Evolutionary conservation across 2,113 vertebrate genomes (phyloP), one percentile per base, ranked within the genome.

Genomic region (Heloderma charlesbogerti): DNA sequence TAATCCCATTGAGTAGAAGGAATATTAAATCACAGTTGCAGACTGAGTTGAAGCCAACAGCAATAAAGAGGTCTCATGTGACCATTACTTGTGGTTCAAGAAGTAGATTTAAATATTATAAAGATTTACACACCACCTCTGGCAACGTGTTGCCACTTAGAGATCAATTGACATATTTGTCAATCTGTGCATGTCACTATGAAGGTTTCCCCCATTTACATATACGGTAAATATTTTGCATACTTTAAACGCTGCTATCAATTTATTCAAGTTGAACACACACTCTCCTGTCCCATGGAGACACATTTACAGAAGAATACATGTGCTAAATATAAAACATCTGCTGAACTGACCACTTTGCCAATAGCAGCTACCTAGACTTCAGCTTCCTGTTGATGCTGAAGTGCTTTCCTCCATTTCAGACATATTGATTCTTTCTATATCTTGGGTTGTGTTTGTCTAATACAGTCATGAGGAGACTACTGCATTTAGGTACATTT

Each of bases 121-220:
- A 92, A 95, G 77, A 85, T 84, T 95, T 95, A 94, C 96, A 96
- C 93, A 96, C 91, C 3, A 95, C 75, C 82, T 88, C 91, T 92
- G 89, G 96, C 93, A 96, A 94, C 95, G 48, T 94, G 82, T 94
- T 96, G 95, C 95, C 95, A 91, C 95, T 95, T 93, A 94, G 96
- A 97, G 96, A 95, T 95, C 96, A 95, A 92, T 87, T 63, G 89
- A 94, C 93, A 87, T 95, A 94, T 91, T 88, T 92, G 85, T 95
- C 92, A 94, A 79, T 95, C 91, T 96, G 95, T 95, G 92, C 93
- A 90, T 95, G 95, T 94, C 94, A 93, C 40, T 90, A 63, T 80
- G 69, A 88, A 97, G 90, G 90, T 94, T 91, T 85, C 93, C 93
- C 87, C 91, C 93, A 80, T 92, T 96, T 96, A 96, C 92, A 95